Conservation (phyloP, 2,113 vertebrate species). For the Scolopax mira region DNA sequence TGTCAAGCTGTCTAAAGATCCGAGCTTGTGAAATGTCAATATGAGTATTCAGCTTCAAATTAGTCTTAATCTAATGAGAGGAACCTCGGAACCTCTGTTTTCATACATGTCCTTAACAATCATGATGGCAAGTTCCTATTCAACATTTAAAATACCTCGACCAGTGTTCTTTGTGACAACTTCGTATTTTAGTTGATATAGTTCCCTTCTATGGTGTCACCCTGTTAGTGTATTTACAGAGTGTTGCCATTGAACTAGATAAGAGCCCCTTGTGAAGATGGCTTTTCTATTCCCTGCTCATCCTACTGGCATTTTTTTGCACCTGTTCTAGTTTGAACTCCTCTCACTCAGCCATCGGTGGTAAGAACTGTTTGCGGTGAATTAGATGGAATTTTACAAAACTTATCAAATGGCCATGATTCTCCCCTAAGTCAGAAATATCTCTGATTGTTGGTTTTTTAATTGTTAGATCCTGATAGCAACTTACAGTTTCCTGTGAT, state of each 20-base stretch:
- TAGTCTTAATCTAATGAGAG: not conserved
- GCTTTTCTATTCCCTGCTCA: not conserved
- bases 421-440: not conserved
- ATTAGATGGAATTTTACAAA: not conserved
- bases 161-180: not conserved
- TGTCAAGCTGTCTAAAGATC: not conserved
- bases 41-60: not conserved
- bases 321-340: not conserved
- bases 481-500: not conserved
- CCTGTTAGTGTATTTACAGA: not conserved
- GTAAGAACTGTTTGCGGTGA: not conserved
- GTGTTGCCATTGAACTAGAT: not conserved
- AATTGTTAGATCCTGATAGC: not conserved
- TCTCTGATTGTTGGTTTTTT: not conserved
- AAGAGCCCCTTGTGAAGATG: not conserved
- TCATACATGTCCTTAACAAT: not conserved
- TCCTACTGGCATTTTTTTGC: not conserved
- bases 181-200: not conserved
- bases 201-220: not conserved
- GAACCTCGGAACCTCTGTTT: not conserved
- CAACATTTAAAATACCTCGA: not conserved
- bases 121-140: not conserved
- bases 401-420: fast-evolving
- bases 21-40: not conserved
- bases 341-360: not conserved